phyloP scores from a whole-genome alignment of 2,888 invertebrate genomes.

The Rhogogaster chlorosoma region DNA sequence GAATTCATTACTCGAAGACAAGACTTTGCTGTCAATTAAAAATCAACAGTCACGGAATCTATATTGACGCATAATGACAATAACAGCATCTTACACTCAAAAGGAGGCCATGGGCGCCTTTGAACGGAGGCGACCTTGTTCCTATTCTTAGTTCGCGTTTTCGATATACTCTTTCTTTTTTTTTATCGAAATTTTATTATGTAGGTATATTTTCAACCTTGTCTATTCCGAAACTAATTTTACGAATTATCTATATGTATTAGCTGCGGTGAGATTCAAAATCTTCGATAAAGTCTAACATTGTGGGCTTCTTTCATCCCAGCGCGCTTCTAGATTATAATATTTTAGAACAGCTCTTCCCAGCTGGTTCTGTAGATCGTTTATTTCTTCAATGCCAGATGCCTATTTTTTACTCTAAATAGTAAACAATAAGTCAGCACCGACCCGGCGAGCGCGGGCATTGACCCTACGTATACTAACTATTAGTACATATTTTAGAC shows the following conservation, averaged over 20 bases:
- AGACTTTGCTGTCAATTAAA: not conserved
- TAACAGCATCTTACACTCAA: not conserved
- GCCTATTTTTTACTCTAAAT: not conserved
- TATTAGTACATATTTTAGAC: conserved; percentile 6
- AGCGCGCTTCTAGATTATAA: not conserved
- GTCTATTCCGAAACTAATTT: not conserved
- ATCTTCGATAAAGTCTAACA: not conserved
- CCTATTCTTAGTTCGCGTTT: not conserved
- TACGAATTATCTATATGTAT: not conserved
- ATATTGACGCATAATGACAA: not conserved
- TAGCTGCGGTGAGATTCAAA: not conserved
- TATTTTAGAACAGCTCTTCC: not conserved
- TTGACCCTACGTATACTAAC: not conserved
- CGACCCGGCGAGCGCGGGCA: not conserved
- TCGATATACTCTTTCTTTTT: not conserved
- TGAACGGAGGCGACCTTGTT: conserved; percentile 9
- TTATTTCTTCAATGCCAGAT: conserved; percentile 28
- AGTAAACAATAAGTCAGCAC: conserved; percentile 11
- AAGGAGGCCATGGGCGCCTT: conserved; percentile 6
- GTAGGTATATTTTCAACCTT: not conserved
- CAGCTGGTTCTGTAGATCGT: not conserved
- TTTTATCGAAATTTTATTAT: not conserved
- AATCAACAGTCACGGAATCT: not conserved
- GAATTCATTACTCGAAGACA: not conserved
- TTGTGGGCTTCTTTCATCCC: not conserved